Evolutionary conservation across 2,888 invertebrate species (phyloP).

Genomic region (Tetrapedia diversipes): DNA sequence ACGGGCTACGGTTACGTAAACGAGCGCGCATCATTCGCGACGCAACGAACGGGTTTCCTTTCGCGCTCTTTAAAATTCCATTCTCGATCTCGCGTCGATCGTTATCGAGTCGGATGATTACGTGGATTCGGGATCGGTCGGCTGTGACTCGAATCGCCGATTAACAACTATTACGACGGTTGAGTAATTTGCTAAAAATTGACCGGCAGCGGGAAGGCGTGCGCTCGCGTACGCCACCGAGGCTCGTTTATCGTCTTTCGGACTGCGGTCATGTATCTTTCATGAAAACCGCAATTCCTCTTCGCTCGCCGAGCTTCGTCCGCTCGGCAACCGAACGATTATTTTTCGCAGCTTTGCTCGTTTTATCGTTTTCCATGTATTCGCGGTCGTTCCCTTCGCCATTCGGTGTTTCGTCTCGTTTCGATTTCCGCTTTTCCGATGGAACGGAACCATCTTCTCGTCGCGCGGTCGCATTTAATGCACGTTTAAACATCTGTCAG

Average conservation of each 20-base stretch:
- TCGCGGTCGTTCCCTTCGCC: background rate
- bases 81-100: conserved; percentile 22
- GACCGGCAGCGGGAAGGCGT: background rate
- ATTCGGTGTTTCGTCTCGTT: background rate
- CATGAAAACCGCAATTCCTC: background rate
- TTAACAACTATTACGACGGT: conserved; percentile 23
- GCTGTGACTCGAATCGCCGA: conserved; percentile 49
- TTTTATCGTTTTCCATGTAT: background rate
- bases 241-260: conserved; percentile 7
- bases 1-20: no score
- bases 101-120: conserved; percentile 49
- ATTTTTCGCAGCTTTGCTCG: background rate
- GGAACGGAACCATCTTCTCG: conserved; percentile 33
- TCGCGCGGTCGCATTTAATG: conserved; percentile 59
- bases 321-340: background rate
- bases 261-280: conserved; percentile 4
- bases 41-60: conserved; percentile 10
- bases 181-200: conserved; percentile 24
- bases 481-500: conserved; percentile 66
- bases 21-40: background rate
- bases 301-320: background rate
- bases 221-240: no score
- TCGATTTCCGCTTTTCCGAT: conserved; percentile 27
- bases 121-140: conserved; percentile 38
- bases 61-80: conserved; percentile 47